Evolutionary conservation across 1,140 invertebrate species (phyloP), one percentile per base, ranked within the genome.

Genomic region (Xylocopa sonorina): DNA sequence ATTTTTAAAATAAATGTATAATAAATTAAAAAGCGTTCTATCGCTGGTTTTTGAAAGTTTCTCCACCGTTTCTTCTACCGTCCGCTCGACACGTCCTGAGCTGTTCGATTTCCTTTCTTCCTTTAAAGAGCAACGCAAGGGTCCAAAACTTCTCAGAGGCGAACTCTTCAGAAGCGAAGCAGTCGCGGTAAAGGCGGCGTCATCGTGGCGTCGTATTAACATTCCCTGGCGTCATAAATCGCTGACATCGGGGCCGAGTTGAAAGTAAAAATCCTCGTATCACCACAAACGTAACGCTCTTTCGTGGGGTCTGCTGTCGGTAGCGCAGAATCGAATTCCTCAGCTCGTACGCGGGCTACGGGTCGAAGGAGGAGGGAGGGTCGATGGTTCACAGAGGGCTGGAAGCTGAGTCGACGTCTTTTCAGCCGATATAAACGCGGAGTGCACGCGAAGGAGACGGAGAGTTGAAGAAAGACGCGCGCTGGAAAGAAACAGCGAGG

Each of bases 391-490:
- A 88, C 87, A 82, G 83, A 68, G 84, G 84, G 67, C 81, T 87
- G 88, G 84, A 88, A 90, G 90, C 90, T 91, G 90, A 91, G 90
- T 91, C 90, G 90, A 91, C 90, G 88, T 89, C 88, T 91, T n/a
- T 91, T 90, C 88, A 86, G 82, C 83, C 81, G 69, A 82, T 82
- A 86, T 82, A 83, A 86, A 68, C 80, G 68, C 64, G 81, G 75
- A 73, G 82, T 69, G 73, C 63, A 68, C 67, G 69, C 62, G 76
- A 48, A 71, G 6, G 34, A 75, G 82, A 46, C 53, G 68, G 67
- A 69, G n/a, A n/a, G n/a, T n/a, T n/a, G n/a, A 50, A 75, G 64
- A 69, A 82, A 64, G 75, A 81, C 53, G 53, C 63, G 73, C 68
- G 71, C 38, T n/a, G 53, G 60, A 24, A 43, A 64, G 55, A 67